Evolutionary conservation across 1,140 invertebrate species (phyloP).

Genomic region (Bicyclus anynana): DNA sequence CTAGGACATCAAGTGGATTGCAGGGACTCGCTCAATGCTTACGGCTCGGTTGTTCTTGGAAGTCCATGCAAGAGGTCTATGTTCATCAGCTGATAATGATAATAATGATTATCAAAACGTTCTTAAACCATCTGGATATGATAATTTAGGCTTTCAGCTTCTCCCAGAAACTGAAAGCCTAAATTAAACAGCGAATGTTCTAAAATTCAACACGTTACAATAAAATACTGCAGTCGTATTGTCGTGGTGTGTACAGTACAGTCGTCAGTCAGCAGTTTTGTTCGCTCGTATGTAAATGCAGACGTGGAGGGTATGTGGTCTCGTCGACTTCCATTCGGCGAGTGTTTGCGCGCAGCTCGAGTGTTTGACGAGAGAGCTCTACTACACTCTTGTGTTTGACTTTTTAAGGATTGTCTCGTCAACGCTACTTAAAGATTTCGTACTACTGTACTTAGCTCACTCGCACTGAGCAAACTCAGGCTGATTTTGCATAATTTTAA

Average conservation of each 20-base stretch:
- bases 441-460: conserved; percentile 10
- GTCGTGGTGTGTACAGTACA: neutral
- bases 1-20: too few relatives aligned
- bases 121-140: too few relatives aligned
- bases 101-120: too few relatives aligned
- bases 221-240: too few relatives aligned
- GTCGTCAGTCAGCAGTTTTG: neutral
- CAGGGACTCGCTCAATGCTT: too few relatives aligned
- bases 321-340: conserved; percentile 17
- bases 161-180: too few relatives aligned
- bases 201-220: too few relatives aligned
- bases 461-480: neutral
- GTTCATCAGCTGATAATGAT: too few relatives aligned
- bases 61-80: too few relatives aligned
- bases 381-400: conserved; percentile 19
- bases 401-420: conserved; percentile 29
- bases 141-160: too few relatives aligned
- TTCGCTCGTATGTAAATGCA: neutral
- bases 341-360: conserved; percentile 25
- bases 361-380: conserved; percentile 32
- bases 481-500: conserved; percentile 1
- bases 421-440: conserved; percentile 17
- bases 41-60: too few relatives aligned
- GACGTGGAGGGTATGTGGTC: neutral
- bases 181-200: too few relatives aligned